A percentile compares a stretch with the other conserved stretches of the same genome.
These are phyloP conservation scores for Podarcis muralis DNA, from an alignment of 2,113 vertebrate genomes.

Conservation along the genomic window DNA sequence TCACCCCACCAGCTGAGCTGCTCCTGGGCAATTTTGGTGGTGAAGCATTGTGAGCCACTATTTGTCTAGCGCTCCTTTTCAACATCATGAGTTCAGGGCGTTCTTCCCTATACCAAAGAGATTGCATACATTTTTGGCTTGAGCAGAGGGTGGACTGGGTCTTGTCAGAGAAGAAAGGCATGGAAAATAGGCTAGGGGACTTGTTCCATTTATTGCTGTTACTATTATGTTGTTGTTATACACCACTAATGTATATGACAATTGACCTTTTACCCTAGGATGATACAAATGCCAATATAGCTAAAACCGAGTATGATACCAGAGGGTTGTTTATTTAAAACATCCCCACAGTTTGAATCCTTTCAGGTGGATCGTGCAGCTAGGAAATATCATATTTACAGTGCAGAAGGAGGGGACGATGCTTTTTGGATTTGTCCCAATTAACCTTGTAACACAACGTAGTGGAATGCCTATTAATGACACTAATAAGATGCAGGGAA, in stretches of 20 bases:
- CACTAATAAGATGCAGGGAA: conserved; percentile 89
- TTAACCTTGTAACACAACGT: conserved; percentile 93
- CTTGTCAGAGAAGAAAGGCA: neutral
- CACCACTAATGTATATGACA: neutral
- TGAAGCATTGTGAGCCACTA: too few relatives aligned
- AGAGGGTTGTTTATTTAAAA: conserved; percentile 59
- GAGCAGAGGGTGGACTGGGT: neutral
- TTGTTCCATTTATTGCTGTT: neutral
- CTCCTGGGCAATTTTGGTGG: too few relatives aligned
- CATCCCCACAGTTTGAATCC: conserved; percentile 57
- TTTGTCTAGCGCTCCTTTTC: too few relatives aligned
- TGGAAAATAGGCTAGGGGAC: neutral
- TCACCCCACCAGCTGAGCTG: too few relatives aligned
- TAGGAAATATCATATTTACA: conserved; percentile 83
- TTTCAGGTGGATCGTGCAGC: conserved; percentile 66
- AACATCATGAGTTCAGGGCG: too few relatives aligned
- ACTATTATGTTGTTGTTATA: neutral
- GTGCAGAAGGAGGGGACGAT: conserved; percentile 70
- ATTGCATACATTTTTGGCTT: neutral
- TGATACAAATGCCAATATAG: conserved; percentile 42
- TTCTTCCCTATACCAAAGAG: too few relatives aligned
- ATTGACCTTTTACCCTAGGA: neutral
- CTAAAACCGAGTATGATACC: conserved; percentile 30
- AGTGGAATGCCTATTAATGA: conserved; percentile 87
- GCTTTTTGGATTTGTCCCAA: conserved; percentile 89